Evolutionary conservation across 2,888 invertebrate species (phyloP).

Genomic region (Trileptium ribeirensis): DNA sequence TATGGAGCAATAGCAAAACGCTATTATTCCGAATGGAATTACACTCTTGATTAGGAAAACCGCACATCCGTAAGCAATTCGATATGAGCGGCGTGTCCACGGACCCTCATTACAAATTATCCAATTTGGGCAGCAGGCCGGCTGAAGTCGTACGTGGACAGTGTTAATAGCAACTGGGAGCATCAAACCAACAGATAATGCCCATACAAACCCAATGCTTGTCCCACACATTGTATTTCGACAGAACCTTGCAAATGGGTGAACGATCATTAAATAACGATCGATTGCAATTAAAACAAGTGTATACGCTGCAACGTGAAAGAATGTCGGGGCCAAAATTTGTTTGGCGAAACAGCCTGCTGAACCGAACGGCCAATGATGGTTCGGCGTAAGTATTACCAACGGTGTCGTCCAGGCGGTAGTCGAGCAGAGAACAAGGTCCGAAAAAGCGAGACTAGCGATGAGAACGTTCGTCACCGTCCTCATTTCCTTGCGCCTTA

Average conservation of each 20-base stretch:
- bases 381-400: neutral
- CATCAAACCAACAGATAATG: neutral
- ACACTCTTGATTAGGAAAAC: neutral
- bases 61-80: neutral
- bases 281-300: neutral
- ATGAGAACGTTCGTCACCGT: neutral
- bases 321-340: neutral
- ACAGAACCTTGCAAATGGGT: neutral
- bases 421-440: neutral
- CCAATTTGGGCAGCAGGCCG: neutral
- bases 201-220: neutral
- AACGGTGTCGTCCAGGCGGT: neutral
- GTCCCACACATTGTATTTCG: neutral
- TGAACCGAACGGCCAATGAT: neutral
- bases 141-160: neutral
- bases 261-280: neutral
- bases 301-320: neutral
- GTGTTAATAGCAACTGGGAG: neutral
- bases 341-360: neutral
- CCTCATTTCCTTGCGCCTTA: neutral
- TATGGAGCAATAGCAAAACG: neutral
- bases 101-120: neutral
- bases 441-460: neutral
- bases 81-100: neutral
- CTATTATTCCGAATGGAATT: neutral